phyloP scores from a whole-genome alignment of 2,113 vertebrate species.

The Microcebus ravelobensis region DNA sequence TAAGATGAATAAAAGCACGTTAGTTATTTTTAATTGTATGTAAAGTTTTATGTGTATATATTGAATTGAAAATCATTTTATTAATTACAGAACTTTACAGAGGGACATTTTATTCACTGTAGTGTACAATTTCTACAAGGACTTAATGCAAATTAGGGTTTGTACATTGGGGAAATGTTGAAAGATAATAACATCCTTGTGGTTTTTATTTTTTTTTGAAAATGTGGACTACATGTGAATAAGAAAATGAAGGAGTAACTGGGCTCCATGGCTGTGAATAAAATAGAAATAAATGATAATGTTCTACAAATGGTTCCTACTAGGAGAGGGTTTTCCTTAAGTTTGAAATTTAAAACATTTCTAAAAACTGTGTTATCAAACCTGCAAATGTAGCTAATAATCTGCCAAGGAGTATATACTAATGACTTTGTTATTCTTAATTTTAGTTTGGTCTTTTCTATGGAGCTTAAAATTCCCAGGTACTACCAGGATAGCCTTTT shows the following conservation, averaged over 20 bases:
- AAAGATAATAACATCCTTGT: conserved; percentile 1
- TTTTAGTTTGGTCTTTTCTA: conserved; percentile 60
- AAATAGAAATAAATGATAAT: conserved; percentile 33
- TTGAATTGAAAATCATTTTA: conserved; percentile 51
- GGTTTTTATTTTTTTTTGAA: conserved; percentile 62
- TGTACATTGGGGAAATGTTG: conserved; percentile 40
- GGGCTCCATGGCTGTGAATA: background rate
- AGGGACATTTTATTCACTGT: conserved; percentile 13
- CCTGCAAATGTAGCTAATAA: background rate
- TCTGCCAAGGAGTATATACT: conserved; percentile 15
- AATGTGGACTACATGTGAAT: conserved; percentile 6
- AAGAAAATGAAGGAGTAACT: conserved; percentile 45
- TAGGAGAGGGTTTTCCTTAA: conserved; percentile 21
- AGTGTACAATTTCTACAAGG: conserved; percentile 30
- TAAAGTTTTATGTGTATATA: conserved; percentile 22
- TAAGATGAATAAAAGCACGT: background rate
- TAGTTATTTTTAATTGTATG: conserved; percentile 8
- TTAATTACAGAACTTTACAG: conserved; percentile 25
- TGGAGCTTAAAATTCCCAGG: conserved; percentile 22
- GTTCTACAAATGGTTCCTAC: background rate
- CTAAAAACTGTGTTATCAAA: conserved; percentile 1
- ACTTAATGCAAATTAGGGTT: conserved; percentile 40
- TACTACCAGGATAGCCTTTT: background rate
- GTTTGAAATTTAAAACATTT: conserved; percentile 26
- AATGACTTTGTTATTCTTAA: conserved; percentile 21